These are phyloP conservation scores for Choristoneura rosaceana DNA, from an alignment of 2,888 invertebrate species.

Conservation along the genomic window DNA sequence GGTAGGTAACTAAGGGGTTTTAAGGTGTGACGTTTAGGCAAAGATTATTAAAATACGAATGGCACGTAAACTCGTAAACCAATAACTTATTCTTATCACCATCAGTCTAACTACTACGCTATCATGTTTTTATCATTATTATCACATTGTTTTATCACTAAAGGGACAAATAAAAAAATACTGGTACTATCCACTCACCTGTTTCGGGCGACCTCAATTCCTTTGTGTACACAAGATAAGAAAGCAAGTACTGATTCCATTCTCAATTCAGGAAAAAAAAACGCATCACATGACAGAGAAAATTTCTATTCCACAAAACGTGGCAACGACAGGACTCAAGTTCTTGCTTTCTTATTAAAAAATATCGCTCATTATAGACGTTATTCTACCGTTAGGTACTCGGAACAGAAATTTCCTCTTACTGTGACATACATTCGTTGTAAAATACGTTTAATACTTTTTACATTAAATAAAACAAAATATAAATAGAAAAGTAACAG, in stretches of 20 bases:
- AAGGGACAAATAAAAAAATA: conserved; percentile 67
- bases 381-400: conserved; percentile 70
- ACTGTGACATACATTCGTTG: conserved; percentile 57
- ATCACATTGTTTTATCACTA: conserved; percentile 59
- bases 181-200: conserved; percentile 67
- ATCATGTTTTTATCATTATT: conserved; percentile 46
- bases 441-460: conserved; percentile 43
- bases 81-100: conserved; percentile 15
- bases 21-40: not conserved
- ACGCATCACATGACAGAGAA: conserved; percentile 78
- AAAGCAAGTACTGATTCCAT: conserved; percentile 80
- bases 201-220: conserved; percentile 66
- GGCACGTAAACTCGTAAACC: not conserved
- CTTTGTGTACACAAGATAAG: conserved; percentile 76
- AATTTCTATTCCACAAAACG: conserved; percentile 82
- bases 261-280: conserved; percentile 59
- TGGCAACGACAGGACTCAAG: conserved; percentile 56
- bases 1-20: not conserved
- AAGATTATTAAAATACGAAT: not conserved
- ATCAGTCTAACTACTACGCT: not conserved
- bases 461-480: conserved; percentile 34
- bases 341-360: conserved; percentile 78
- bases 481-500: conserved; percentile 36
- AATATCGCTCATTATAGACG: conserved; percentile 54
- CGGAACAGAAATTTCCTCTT: conserved; percentile 85